phyloP scores from a whole-genome alignment of 2,113 vertebrate species.

The Phrynosoma platyrhinos region DNA sequence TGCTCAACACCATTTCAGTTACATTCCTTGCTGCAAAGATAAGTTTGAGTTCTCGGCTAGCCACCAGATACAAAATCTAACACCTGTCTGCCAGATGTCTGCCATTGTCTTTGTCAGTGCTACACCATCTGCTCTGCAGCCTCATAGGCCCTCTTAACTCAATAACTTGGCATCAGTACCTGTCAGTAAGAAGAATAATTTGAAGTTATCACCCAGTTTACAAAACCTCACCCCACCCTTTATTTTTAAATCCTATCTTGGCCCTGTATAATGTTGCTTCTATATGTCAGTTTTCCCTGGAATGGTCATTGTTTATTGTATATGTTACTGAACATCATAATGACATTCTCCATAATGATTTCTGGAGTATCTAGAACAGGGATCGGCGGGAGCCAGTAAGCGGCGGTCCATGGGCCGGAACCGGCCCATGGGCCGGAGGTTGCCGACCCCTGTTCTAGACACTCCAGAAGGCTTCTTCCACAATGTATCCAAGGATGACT shows the following conservation, averaged over 20 bases:
- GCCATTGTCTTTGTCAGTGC: not conserved
- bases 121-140: rapidly evolving
- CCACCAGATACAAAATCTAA: not conserved
- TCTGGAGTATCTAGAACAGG: no score
- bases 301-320: not conserved
- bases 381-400: no score
- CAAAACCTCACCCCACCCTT: not conserved
- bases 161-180: rapidly evolving
- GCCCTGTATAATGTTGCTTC: not conserved
- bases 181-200: not conserved
- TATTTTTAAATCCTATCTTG: constrained; percentile 8
- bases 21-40: not conserved
- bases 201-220: not conserved
- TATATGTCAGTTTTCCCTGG: not conserved
- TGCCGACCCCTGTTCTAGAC: no score
- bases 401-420: no score
- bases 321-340: not conserved
- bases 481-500: no score
- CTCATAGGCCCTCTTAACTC: not conserved
- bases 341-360: no score
- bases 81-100: constrained; percentile 25
- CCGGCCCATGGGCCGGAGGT: no score
- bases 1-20: constrained; percentile 25
- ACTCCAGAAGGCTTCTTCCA: no score
- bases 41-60: not conserved